Evolutionary conservation across 2,888 invertebrate species (phyloP), one percentile per base, ranked within the genome.

Genomic region (Trichogramma evanescens): DNA sequence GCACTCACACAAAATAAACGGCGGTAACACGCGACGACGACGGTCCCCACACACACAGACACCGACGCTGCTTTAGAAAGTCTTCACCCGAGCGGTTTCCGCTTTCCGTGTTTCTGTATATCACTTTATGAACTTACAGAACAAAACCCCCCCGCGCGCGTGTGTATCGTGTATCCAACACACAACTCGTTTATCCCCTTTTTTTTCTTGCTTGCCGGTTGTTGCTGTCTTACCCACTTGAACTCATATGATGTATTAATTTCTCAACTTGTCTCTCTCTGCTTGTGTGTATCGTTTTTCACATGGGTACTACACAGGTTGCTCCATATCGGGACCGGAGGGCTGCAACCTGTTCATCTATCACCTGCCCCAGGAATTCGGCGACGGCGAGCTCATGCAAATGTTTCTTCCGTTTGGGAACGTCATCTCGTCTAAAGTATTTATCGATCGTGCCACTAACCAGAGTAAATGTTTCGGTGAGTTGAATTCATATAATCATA

Each of bases 391-490:
- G 82, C 88, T 99, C 78, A 97, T 97, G 89, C 97, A 98, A 85
- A 98, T 99, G 98, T 99, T 99, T 83, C 86, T 97, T 80, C 97
- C 98, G 66, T 99, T 99, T 80, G 99, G 99, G 74, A 96, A 94
- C 81, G 97, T 99, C 78, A 97, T 99, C 83, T 96, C 95, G 83
- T 97, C 98, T 81, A 99, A 99, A 86, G 99, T 99, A 73, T 99
- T 99, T 84, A 97, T 99, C 79, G 99, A 99, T 82, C 89, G 98
- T 74, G 98, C 97, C 80, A 99, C 98, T 77, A 98, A 98, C 82
- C 98, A 99, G 84, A 97, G 97, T 87, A 99, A 99, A 86, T 99
- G 98, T 84, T 99, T 99, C 82, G 98, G 98, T 98, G 83, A 86
- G 92, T 82, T 67, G 39, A 55, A 26, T 26, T 26, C 26, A 26